phyloP scores from a whole-genome alignment of 2,797 vertebrate species.

The Scleropages formosus region DNA sequence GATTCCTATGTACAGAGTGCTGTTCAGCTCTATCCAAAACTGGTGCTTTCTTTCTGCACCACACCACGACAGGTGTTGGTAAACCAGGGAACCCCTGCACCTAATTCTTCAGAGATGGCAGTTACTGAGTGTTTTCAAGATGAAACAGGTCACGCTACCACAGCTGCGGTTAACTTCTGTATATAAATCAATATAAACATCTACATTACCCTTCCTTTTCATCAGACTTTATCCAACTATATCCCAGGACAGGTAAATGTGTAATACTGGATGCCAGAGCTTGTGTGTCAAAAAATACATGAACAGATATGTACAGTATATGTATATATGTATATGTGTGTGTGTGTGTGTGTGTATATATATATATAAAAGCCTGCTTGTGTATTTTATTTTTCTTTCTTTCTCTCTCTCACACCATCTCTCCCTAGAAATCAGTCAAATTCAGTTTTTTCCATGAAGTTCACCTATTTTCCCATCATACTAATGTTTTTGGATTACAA shows the following conservation, averaged over 20 bases:
- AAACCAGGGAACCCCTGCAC: conserved; percentile 25
- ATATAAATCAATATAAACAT: conserved; percentile 37
- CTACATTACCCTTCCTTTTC: conserved; percentile 22
- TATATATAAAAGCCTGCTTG: too few relatives aligned
- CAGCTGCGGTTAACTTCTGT: conserved; percentile 34
- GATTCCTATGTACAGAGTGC: conserved; percentile 18
- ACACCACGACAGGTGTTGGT: conserved; percentile 31
- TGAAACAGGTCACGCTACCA: conserved; percentile 21
- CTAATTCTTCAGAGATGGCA: conserved; percentile 30
- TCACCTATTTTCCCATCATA: too few relatives aligned
- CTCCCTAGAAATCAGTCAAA: too few relatives aligned
- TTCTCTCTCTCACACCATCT: too few relatives aligned
- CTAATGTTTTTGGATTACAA: neutral
- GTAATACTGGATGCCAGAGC: neutral
- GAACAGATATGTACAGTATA: too few relatives aligned
- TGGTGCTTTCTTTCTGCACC: conserved; percentile 13
- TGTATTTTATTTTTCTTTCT: too few relatives aligned
- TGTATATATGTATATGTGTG: too few relatives aligned
- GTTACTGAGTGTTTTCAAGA: conserved; percentile 35
- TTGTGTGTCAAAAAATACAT: neutral
- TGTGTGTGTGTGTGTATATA: too few relatives aligned
- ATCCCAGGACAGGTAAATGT: neutral
- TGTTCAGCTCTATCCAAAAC: conserved; percentile 12
- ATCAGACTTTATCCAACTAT: neutral
- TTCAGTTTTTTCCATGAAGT: too few relatives aligned